Conservation (phyloP, 35 echinoderm and acorn worm species). For the Ophioderma brevispina region DNA sequence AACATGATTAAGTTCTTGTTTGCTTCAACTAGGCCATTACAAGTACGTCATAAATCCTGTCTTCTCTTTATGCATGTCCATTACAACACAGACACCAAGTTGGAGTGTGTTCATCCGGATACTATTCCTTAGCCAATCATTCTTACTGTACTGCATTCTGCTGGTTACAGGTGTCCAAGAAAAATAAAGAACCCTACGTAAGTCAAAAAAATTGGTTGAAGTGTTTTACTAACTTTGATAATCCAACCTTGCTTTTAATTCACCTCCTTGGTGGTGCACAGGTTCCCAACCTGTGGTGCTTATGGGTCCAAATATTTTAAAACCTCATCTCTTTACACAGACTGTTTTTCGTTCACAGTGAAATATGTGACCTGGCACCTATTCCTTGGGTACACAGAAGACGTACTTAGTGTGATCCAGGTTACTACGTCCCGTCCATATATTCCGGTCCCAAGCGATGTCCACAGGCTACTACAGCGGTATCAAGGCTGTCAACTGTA, state of each 20-base stretch:
- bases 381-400: conserved; percentile 69
- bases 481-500: conserved; percentile 75
- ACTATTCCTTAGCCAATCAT: conserved; percentile 81
- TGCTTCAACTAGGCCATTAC: no score
- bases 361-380: conserved; percentile 74
- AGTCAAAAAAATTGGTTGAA: no score
- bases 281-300: no score
- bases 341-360: no score
- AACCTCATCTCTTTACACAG: no score
- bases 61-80: conserved; percentile 51
- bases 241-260: no score
- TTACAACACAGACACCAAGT: conserved; percentile 20
- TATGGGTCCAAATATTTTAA: no score
- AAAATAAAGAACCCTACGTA: conserved; percentile 73
- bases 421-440: conserved; percentile 84
- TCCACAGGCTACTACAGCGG: conserved; percentile 73
- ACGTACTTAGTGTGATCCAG: conserved; percentile 72
- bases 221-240: no score
- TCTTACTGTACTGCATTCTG: conserved; percentile 67
- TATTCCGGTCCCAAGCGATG: conserved; percentile 55
- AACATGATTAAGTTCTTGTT: no score
- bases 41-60: no score
- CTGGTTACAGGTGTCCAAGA: conserved; percentile 69
- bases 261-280: no score
- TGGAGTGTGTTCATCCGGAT: conserved; percentile 60